phyloP scores from a whole-genome alignment of 2,113 vertebrate genomes.

The Sylvicapra grimmia region DNA sequence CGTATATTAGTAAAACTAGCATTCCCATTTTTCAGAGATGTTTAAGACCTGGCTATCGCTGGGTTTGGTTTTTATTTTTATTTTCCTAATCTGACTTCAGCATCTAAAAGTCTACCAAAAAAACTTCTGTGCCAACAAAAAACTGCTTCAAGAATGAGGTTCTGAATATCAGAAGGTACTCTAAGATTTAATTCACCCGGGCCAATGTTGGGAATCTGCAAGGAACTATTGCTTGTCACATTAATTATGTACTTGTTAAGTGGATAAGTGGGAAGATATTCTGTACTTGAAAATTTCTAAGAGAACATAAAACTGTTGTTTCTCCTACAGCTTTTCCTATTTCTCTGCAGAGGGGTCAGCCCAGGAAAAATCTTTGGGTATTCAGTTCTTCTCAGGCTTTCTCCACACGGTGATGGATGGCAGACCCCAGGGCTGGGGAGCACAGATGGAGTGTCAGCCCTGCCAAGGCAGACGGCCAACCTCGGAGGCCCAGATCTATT shows the following conservation, averaged over 20 bases:
- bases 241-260: constrained; percentile 29
- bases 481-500: constrained; percentile 52
- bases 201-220: neutral
- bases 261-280: constrained; percentile 36
- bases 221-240: constrained; percentile 21
- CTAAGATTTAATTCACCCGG: constrained; percentile 21
- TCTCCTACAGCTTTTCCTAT: neutral
- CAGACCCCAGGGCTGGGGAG: constrained; percentile 23
- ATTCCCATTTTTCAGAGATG: constrained; percentile 6
- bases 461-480: constrained; percentile 61
- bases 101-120: constrained; percentile 65
- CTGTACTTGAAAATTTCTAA: constrained; percentile 36
- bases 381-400: neutral
- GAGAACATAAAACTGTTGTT: constrained; percentile 8
- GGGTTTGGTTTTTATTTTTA: neutral
- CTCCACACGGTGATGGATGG: neutral
- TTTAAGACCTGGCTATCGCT: constrained; percentile 34
- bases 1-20: neutral
- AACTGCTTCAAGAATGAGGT: constrained; percentile 24
- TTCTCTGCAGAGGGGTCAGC: neutral
- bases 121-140: constrained; percentile 43
- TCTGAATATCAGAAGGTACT: constrained; percentile 45
- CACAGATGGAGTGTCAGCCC: constrained; percentile 47
- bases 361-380: neutral
- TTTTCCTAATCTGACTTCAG: constrained; percentile 57